Percentiles rank a stretch among this genome's conserved stretches.
Evolutionary conservation across 2,113 vertebrate species (phyloP).

Genomic region (Alligator mississippiensis): DNA sequence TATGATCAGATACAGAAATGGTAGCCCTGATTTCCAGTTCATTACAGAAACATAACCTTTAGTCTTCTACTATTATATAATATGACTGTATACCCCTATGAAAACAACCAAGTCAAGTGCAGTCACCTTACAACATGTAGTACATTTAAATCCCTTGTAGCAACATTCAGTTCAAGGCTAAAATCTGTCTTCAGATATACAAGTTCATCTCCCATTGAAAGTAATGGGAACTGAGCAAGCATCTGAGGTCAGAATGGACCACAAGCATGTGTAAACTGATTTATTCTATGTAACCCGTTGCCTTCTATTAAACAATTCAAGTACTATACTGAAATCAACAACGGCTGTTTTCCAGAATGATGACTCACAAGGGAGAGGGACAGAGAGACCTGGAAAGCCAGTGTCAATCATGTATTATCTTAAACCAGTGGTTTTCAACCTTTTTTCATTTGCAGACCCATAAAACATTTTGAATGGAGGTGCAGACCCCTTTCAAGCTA

Average conservation of each 20-base stretch:
- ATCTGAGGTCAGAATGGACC: not conserved
- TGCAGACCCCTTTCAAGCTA: too few relatives aligned
- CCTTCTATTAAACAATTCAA: not conserved
- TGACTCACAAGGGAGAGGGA: too few relatives aligned
- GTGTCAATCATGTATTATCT: not conserved
- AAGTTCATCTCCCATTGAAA: not conserved
- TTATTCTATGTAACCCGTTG: not conserved
- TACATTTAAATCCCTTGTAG: not conserved
- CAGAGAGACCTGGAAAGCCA: not conserved
- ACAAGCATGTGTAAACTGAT: not conserved
- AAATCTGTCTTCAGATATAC: not conserved
- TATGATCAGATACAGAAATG: slow-evolving; percentile 7
- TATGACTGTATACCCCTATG: not conserved
- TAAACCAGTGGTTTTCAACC: not conserved
- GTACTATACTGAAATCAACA: not conserved
- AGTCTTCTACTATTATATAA: not conserved
- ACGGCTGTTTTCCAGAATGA: not conserved
- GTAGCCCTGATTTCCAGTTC: not conserved
- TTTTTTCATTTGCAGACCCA: too few relatives aligned
- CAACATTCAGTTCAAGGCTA: not conserved
- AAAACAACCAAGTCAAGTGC: not conserved
- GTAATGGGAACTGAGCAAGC: not conserved
- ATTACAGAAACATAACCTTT: slow-evolving; percentile 18
- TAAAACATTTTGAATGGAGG: too few relatives aligned
- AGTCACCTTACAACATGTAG: not conserved